Evolutionary conservation across 2,888 invertebrate species (phyloP).

Genomic region (Electrophaes corylata): DNA sequence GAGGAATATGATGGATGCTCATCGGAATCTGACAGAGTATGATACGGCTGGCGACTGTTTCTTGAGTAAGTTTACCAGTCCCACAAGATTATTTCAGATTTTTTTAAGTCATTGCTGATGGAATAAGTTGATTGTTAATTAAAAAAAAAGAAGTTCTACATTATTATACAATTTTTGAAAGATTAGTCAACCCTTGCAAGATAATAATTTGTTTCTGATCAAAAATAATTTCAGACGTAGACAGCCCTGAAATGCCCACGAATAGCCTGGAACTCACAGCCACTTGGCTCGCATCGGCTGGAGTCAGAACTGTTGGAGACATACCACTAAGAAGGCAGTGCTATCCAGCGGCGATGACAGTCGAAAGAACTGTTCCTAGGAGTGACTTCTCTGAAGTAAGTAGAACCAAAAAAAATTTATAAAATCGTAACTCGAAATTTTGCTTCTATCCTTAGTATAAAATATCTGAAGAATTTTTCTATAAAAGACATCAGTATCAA

Average conservation of each 20-base stretch:
- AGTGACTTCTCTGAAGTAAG: conserved; percentile 73
- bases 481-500: too few species aligned
- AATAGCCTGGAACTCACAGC: conserved; percentile 53
- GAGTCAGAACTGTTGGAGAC: conserved; percentile 54
- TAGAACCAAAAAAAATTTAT: too few species aligned
- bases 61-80: conserved; percentile 56
- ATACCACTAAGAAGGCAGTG: conserved; percentile 38
- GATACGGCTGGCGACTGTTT: conserved; percentile 70
- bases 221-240: conserved; percentile 47
- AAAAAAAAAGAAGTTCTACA: too few species aligned
- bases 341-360: conserved; percentile 49
- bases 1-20: conserved; percentile 57
- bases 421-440: too few species aligned
- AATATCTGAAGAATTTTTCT: too few species aligned
- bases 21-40: conserved; percentile 69
- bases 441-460: too few species aligned
- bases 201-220: background rate
- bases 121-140: too few species aligned
- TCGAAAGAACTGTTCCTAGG: conserved; percentile 55
- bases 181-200: background rate
- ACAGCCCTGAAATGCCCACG: conserved; percentile 47
- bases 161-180: too few species aligned
- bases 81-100: background rate
- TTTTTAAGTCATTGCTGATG: too few species aligned
- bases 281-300: conserved; percentile 62